These are phyloP conservation scores for Spodoptera frugiperda DNA, from an alignment of 1,140 invertebrate genomes.

Conservation along the genomic window DNA sequence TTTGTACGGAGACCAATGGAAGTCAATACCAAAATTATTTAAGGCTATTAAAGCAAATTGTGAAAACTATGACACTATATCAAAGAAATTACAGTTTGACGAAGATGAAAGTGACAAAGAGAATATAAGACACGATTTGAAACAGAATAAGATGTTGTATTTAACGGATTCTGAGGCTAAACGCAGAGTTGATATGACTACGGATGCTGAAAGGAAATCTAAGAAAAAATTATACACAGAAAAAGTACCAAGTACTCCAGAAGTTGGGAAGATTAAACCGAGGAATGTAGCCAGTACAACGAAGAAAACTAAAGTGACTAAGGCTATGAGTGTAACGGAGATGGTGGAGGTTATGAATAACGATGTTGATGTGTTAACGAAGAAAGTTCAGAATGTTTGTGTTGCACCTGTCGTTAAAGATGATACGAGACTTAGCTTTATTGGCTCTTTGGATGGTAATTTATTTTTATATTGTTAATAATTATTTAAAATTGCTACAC, in stretches of 20 bases:
- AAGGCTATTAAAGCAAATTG: conserved; percentile 67
- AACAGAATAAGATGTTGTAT: conserved; percentile 68
- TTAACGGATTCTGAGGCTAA: conserved; percentile 70
- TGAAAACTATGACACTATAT: conserved; percentile 61
- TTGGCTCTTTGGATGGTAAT: conserved; percentile 78
- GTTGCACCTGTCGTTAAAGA: conserved; percentile 56
- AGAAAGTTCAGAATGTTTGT: conserved; percentile 61
- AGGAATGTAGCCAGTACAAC: conserved; percentile 64
- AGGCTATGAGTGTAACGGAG: conserved; percentile 73
- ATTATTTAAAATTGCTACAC: too few species aligned
- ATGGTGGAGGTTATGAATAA: conserved; percentile 66
- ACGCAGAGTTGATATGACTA: conserved; percentile 46
- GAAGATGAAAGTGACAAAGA: conserved; percentile 77
- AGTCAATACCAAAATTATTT: conserved; percentile 74
- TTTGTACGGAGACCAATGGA: conserved; percentile 79
- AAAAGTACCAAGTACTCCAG: conserved; percentile 71
- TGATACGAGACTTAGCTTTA: conserved; percentile 71
- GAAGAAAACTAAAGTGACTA: conserved; percentile 67
- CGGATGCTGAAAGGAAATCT: conserved; percentile 66
- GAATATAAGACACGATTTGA: conserved; percentile 65
- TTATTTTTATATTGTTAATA: neutral
- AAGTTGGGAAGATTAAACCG: conserved; percentile 61
- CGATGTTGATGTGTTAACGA: conserved; percentile 63
- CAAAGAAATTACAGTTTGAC: conserved; percentile 77
- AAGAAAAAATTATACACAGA: conserved; percentile 81